Conservation (phyloP, 2,888 invertebrate genomes). For the Taphrorychus bicolor region DNA sequence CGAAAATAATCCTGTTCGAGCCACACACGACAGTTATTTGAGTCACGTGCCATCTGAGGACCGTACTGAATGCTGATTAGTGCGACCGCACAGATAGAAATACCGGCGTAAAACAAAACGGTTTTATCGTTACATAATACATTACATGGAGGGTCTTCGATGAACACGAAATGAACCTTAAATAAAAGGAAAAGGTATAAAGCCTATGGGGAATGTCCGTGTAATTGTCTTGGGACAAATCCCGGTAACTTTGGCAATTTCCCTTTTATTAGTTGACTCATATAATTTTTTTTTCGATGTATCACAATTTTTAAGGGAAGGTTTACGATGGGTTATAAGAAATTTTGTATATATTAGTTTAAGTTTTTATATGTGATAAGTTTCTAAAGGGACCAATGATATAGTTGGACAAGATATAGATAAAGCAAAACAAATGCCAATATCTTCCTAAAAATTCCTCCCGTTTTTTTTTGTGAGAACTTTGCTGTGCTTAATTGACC, state of each 20-base stretch:
- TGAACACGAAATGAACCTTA: conserved; percentile 2
- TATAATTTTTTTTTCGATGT: no score
- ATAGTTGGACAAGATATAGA: no score
- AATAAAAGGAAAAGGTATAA: not conserved
- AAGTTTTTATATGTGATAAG: no score
- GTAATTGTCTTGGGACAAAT: not conserved
- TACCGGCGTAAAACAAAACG: conserved; percentile 18
- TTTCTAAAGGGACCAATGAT: no score
- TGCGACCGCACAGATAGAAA: conserved; percentile 17
- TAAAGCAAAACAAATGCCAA: no score
- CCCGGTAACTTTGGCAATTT: not conserved
- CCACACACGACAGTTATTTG: conserved; percentile 35
- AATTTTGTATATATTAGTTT: no score
- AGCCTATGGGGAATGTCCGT: not conserved
- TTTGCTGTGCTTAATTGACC: no score
- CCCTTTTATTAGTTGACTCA: no score
- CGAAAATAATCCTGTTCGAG: conserved; percentile 36
- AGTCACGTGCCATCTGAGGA: conserved; percentile 25
- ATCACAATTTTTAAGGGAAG: no score
- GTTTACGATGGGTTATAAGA: no score
- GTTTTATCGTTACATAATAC: conserved; percentile 20
- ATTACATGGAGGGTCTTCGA: conserved; percentile 10
- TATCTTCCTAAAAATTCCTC: no score
- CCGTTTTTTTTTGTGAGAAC: no score
- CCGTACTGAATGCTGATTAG: conserved; percentile 32